A percentile compares a stretch with the other conserved stretches of the same genome.
phyloP scores from a whole-genome alignment of 2,113 vertebrate species.

The Erinaceus europaeus region DNA sequence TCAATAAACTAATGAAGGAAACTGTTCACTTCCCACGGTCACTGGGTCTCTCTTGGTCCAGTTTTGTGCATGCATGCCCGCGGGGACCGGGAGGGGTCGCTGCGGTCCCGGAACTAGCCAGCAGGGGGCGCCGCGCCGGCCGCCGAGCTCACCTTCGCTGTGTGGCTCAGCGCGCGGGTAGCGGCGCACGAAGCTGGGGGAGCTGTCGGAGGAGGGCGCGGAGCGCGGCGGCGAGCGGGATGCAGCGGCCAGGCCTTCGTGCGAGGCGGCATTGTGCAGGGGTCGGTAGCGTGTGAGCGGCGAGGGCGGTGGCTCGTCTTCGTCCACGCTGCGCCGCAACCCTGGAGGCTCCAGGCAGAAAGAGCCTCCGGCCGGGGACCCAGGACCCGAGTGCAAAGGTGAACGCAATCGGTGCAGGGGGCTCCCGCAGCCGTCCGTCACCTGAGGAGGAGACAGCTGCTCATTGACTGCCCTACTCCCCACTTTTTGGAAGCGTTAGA shows the following conservation, averaged over 20 bases:
- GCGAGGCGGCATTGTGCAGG: slow-evolving; percentile 87
- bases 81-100: neutral
- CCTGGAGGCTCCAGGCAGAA: slow-evolving; percentile 87
- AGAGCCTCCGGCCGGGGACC: slow-evolving; percentile 72
- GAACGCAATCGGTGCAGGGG: slow-evolving; percentile 82
- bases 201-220: slow-evolving; percentile 86
- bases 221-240: slow-evolving; percentile 85
- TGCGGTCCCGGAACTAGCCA: neutral
- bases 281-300: slow-evolving; percentile 85
- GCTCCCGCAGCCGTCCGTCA: slow-evolving; percentile 80
- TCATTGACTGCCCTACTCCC: neutral
- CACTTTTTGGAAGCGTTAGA: neutral
- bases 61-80: fast-evolving
- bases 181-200: slow-evolving; percentile 85
- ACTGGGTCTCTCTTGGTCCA: fast-evolving
- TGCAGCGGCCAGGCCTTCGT: slow-evolving; percentile 86
- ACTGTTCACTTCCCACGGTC: fast-evolving
- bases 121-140: neutral
- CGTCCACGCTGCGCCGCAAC: slow-evolving; percentile 81
- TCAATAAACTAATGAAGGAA: neutral
- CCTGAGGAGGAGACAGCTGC: slow-evolving; percentile 51
- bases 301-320: slow-evolving; percentile 76
- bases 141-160: slow-evolving; percentile 86
- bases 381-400: slow-evolving; percentile 81
- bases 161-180: slow-evolving; percentile 80